Evolutionary conservation across 2,113 vertebrate genomes (phyloP).

Genomic region (Scophthalmus maximus): DNA sequence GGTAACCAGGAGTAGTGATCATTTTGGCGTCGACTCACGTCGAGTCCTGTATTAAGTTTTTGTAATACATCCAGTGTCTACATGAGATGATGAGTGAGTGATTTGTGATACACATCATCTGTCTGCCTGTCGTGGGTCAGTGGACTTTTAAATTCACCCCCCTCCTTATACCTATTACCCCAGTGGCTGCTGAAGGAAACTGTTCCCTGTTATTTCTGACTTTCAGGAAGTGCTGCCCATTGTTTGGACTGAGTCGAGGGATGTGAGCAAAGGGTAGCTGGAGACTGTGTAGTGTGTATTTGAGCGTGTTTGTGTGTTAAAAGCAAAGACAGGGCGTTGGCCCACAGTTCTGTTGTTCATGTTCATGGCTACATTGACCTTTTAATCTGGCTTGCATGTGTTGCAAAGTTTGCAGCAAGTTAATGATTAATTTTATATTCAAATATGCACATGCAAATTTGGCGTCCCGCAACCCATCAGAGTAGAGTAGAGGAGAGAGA

Average conservation of each 20-base stretch:
- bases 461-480: background rate
- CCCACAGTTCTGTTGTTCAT: background rate
- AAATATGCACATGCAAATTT: background rate
- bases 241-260: constrained; percentile 58
- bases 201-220: constrained; percentile 69
- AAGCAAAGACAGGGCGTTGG: constrained; percentile 9
- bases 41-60: too few relatives aligned
- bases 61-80: too few relatives aligned
- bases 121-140: background rate
- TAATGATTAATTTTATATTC: too few relatives aligned
- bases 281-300: constrained; percentile 17
- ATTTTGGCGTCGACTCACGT: too few relatives aligned
- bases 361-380: background rate
- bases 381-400: background rate
- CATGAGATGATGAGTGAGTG: too few relatives aligned
- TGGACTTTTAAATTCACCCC: background rate
- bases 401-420: background rate
- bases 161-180: background rate
- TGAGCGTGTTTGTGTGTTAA: background rate
- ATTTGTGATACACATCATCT: background rate
- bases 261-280: constrained; percentile 50
- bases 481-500: background rate
- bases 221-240: constrained; percentile 76
- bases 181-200: constrained; percentile 61
- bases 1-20: too few relatives aligned